Evolutionary conservation across 2,888 invertebrate genomes (phyloP), one percentile per base, ranked within the genome.

Genomic region (Oxycera nigricornis): DNA sequence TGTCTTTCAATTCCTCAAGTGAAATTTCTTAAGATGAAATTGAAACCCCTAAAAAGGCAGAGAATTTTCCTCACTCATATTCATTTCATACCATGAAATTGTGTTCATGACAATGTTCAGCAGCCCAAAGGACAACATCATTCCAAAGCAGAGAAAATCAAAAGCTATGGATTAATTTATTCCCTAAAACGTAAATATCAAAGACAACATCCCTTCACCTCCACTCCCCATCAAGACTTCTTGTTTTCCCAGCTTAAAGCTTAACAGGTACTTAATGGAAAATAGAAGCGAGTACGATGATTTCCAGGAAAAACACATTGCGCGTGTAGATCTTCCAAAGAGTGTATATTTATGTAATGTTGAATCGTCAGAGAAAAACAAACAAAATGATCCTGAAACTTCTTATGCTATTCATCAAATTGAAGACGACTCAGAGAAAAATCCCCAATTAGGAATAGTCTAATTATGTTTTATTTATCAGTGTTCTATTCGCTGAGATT

Each of bases 221-320:
- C n/a, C n/a, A n/a, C n/a, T n/a, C n/a, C n/a, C n/a, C n/a, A n/a
- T n/a, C n/a, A n/a, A n/a, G n/a, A n/a, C n/a, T n/a, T n/a, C n/a
- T n/a, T n/a, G n/a, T n/a, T n/a, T n/a, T 30, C 3, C 52, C 11
- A 59, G n/a, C 30, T 4, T 22, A 55, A 24, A n/a, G 17, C 9
- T 59, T 30, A 59, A 59, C 59, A 59, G 59, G 59, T 59, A 30
- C 59, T 11, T 30, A n/a, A 30, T n/a, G 28, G n/a, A n/a, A 2
- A 2, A n/a, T 6, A 55, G 7, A 14, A 30, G 6, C 7, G n/a
- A 59, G 30, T n/a, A 28, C 14, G 30, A 4, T 14, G 2, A 59
- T 11, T 26, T 59, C 24, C 28, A 4, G 4, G 14, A 24, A 59
- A 59, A 59, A 14, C 30, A 30, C 28, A 30, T 28, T 28, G 24